Conservation (phyloP, 1,140 invertebrate genomes). For the Archivesica marissinica region DNA sequence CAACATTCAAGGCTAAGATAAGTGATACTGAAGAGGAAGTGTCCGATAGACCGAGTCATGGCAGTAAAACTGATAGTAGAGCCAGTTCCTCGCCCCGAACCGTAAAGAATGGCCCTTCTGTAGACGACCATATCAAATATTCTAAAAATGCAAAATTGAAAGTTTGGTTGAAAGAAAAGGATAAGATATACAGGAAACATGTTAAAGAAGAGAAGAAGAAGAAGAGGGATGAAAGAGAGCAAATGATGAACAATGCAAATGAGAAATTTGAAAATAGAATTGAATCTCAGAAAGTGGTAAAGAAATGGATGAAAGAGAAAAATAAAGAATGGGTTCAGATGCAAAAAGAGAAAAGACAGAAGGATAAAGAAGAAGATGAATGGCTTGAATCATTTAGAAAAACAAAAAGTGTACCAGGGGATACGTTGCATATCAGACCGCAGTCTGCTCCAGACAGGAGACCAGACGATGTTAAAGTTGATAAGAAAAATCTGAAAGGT, state of each 20-base stretch:
- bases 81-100: constrained; percentile 39
- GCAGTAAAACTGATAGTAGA: constrained; percentile 39
- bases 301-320: constrained; percentile 68
- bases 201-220: constrained; percentile 64
- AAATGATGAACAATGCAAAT: constrained; percentile 68
- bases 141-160: constrained; percentile 66
- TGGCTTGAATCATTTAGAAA: constrained; percentile 47
- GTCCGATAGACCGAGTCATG: constrained; percentile 50
- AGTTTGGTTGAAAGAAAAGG: constrained; percentile 70
- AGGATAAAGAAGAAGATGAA: constrained; percentile 52
- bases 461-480: too few relatives aligned
- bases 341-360: constrained; percentile 36
- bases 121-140: constrained; percentile 68
- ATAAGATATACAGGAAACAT: constrained; percentile 67
- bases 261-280: constrained; percentile 68
- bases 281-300: constrained; percentile 67
- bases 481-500: constrained; percentile 1
- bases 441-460: constrained; percentile 60
- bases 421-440: constrained; percentile 58
- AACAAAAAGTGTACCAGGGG: constrained; percentile 48
- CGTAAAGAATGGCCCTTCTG: constrained; percentile 12
- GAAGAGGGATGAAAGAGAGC: constrained; percentile 68
- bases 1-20: constrained; percentile 52
- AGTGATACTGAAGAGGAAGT: constrained; percentile 58
- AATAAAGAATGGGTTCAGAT: constrained; percentile 60